Evolutionary conservation across 1,140 invertebrate genomes (phyloP), one percentile per base, ranked within the genome.

Genomic region (Meloidogyne chitwoodi): DNA sequence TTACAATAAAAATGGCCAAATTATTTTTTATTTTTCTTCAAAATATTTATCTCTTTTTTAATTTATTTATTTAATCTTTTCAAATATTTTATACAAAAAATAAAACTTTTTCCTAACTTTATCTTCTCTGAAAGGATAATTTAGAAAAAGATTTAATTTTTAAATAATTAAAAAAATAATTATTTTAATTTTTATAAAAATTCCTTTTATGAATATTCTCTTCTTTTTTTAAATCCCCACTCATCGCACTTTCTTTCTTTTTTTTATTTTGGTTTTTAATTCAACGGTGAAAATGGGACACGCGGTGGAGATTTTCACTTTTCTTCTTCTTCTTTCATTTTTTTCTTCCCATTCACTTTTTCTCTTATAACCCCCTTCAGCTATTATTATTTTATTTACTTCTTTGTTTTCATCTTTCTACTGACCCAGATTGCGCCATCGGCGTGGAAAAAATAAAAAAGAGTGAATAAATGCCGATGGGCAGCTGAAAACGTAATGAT

Each of bases 361-460:
- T 29, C 29, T 26, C 14, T 31, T 27, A 8, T 19, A 8, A 16
- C 6, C 67, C 67, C 69, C 31, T 29, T n/a, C 22, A 64, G 31
- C 61, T 44, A 61, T 29, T 63, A n/a, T 56, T 29, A 14, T 56
- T 27, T 19, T 61, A 22, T 6, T 64, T 61, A 29, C 22, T 24
- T 22, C 56, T 73, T 73, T 31, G 70, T 62, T 73, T 34, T 73
- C n/a, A 38, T 34, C 70, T 48, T 27, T 27, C 5, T 38, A 44
- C 27, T 75, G 74, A 75, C 74, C 74, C 74, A 75, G 31, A 75
- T 75, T 75, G 70, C 74, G 74, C 74, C 74, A 75, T 75, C 34
- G 38, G 34, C 31, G 24, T 34, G 22, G 56, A 22, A 34, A 63
- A n/a, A 44, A 34, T 10, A 63, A 64, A 29, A 29, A 26, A 0